Evolutionary conservation across 2,113 vertebrate genomes (phyloP), one percentile per base, ranked within the genome.

Genomic region (Tricholaema leucomelas): DNA sequence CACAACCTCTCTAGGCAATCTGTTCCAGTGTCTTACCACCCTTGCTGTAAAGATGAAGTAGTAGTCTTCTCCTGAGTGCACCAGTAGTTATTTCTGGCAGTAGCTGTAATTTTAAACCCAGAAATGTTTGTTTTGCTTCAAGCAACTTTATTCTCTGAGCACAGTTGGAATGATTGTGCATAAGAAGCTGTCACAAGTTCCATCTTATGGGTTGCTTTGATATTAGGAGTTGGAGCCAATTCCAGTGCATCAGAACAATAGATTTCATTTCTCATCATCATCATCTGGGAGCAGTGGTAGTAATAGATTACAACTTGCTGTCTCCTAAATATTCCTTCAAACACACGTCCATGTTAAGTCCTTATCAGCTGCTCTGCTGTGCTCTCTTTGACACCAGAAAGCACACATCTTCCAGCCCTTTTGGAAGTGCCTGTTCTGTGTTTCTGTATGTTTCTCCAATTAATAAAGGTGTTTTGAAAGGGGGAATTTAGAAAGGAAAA

Each of bases 251-350:
- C 63, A 75, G 73, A 90, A 52, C 31, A 92, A 36, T 60, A 18
- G 66, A 61, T 75, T 60, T 93, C 52, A 95, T 92, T 91, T 87
- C 55, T 93, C 61, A 25, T 79, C 28, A 31, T 85, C 40, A 42
- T 64, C 74, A 90, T 87, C 61, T 82, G 84, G 69, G 44, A 92
- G 13, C 28, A 66, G n/a, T 55, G 33, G 56, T 83, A 71, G 44
- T 93, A 88, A 81, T 73, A 87, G 64, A 73, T 76, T 89, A 76
- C 84, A 65, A 66, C 46, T 85, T 81, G 0, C 60, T 77, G 25
- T 91, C 65, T 91, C 89, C 20, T 40, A 80, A 20, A 56, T 65
- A 54, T 74, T 83, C 54, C 21, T 54, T 88, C 40, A 58, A 38
- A 79, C 10, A 6, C 6, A 33, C 24, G 48, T 80, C 36, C 56